Evolutionary conservation across 2,113 vertebrate genomes (phyloP), one percentile per base, ranked within the genome.

Genomic region (Sapayoa aenigma): DNA sequence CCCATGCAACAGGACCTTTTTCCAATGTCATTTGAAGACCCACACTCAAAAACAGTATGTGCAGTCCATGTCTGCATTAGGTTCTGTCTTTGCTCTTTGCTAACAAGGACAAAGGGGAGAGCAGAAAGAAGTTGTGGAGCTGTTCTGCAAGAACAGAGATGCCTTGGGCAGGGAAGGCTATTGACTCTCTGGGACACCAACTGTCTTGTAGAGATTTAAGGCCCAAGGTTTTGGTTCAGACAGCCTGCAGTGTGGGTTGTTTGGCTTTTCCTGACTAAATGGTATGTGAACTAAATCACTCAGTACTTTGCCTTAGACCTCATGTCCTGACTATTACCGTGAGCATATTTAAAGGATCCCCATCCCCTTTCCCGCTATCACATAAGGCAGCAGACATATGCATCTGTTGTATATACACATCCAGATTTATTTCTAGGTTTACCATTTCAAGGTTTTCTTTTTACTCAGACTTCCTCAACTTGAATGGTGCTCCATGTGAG

Each of bases 241-340:
- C 55, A 66, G 25, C 49, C 80, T 60, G 37, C 7, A 33, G 14
- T 17, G 44, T 11, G 52, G 22, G 42, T 27, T 50, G 31, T 49
- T 69, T 62, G 46, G 37, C 46, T 94, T 88, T 52, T 42, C 12
- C 42, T 59, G 44, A n/a, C 5, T 18, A 33, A 69, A 80, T 30
- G 58, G 24, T 69, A 37, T 47, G 63, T 69, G 44, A 87, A 27
- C 13, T 77, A 90, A 79, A 83, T 81, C 6, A 79, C 80, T 86
- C 31, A 59, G 55, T n/a, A 77, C 49, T 83, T 90, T 88, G 72
- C 75, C 82, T 91, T 84, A 90, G 82, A 59, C 87, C 75, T 93
- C 35, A 13, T 77, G 72, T 83, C 60, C 50, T 84, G n/a, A 35
- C 62, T 73, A 11, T 47, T 75, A 62, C 39, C 33, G 33, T 15